Percentiles rank a stretch among this genome's conserved stretches.
These are phyloP conservation scores for Halichoerus grypus DNA, from an alignment of 2,113 vertebrate species.

Conservation along the genomic window DNA sequence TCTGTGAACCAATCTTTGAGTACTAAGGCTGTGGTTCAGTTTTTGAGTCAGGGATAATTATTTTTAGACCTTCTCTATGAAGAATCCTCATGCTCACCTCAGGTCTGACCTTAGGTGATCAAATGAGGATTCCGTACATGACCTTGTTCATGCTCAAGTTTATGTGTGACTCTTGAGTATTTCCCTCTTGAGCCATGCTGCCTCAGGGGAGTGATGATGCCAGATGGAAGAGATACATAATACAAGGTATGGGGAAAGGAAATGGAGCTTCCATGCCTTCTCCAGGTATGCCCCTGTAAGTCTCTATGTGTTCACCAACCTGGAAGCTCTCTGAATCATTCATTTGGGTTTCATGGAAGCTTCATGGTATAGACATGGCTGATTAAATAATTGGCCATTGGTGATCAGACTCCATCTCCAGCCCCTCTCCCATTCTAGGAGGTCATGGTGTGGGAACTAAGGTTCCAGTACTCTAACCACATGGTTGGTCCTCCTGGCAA, in stretches of 20 bases:
- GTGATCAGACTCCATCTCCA: not conserved
- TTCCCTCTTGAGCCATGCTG: not conserved
- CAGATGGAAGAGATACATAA: not conserved
- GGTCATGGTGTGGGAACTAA: not conserved
- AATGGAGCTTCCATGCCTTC: not conserved
- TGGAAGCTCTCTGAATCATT: not conserved
- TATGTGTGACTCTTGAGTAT: not conserved
- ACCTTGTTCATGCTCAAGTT: not conserved
- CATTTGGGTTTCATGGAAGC: not conserved
- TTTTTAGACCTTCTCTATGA: not conserved
- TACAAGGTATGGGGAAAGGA: not conserved
- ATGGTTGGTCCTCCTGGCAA: not conserved
- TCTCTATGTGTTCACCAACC: not conserved
- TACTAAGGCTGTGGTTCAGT: not conserved
- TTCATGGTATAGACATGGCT: not conserved
- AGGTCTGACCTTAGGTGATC: not conserved
- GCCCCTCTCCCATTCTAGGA: not conserved
- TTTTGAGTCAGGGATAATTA: not conserved
- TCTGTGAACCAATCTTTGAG: not conserved
- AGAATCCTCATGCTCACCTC: not conserved
- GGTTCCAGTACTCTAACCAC: not conserved
- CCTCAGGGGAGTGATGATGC: not conserved
- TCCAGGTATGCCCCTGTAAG: not conserved
- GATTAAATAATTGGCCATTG: not conserved
- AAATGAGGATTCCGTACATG: too few species aligned